Percentiles rank a stretch among this genome's conserved stretches.
These are phyloP conservation scores for Callaeas wilsoni DNA, from an alignment of 2,113 vertebrate genomes.

Conservation along the genomic window DNA sequence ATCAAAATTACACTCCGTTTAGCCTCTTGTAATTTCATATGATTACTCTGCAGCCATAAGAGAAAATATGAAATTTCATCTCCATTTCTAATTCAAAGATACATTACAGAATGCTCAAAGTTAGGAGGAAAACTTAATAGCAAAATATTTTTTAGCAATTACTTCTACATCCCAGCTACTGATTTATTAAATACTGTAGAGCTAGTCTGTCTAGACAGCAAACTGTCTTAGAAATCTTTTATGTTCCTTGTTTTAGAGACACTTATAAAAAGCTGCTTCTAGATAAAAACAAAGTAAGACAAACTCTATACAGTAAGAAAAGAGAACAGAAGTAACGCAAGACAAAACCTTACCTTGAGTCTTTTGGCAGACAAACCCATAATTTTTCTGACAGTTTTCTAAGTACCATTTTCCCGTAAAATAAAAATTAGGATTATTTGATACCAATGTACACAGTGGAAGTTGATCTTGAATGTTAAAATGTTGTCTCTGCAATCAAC, in stretches of 20 bases:
- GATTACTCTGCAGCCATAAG: neutral
- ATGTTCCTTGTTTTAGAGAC: neutral
- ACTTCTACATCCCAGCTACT: neutral
- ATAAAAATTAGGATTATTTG: conserved; percentile 87
- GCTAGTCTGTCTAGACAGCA: neutral
- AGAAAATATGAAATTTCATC: neutral
- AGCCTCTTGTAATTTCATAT: neutral
- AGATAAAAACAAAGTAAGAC: neutral
- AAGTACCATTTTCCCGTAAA: conserved; percentile 93
- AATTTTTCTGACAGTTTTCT: conserved; percentile 80
- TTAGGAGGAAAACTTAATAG: neutral
- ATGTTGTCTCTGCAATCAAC: conserved; percentile 61
- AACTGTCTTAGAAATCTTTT: neutral
- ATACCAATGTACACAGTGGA: conserved; percentile 81
- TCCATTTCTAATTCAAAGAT: neutral
- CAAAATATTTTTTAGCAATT: neutral
- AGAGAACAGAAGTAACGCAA: neutral
- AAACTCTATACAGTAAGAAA: neutral
- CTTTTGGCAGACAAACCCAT: conserved; percentile 93
- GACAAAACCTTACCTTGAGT: conserved; percentile 76
- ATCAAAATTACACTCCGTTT: neutral
- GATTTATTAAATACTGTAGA: neutral
- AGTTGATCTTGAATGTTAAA: conserved; percentile 59
- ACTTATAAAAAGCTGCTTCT: neutral
- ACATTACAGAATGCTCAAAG: neutral